Evolutionary conservation across 2,888 invertebrate genomes (phyloP).

Genomic region (Gisinianus flammeolus): DNA sequence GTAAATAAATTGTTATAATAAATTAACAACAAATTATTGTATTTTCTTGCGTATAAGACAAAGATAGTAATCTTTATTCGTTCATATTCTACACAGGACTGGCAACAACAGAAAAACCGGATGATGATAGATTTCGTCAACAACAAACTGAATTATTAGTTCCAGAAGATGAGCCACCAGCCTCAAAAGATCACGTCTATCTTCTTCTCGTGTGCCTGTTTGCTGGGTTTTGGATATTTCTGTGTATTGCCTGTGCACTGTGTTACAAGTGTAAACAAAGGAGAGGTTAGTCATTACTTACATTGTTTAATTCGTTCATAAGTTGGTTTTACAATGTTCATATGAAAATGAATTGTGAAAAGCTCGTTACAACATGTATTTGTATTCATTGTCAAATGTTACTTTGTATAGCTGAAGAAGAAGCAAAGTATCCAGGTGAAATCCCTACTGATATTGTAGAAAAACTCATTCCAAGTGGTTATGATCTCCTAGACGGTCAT

Average conservation of each 20-base stretch:
- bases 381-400: background rate
- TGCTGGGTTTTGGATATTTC: slow-evolving; percentile 64
- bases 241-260: slow-evolving; percentile 59
- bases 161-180: slow-evolving; percentile 52
- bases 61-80: background rate
- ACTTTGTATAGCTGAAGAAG: slow-evolving; percentile 55
- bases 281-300: slow-evolving; percentile 32
- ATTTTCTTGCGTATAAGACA: no score
- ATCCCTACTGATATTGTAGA: slow-evolving; percentile 53
- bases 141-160: slow-evolving; percentile 49
- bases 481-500: slow-evolving; percentile 43
- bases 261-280: slow-evolving; percentile 58
- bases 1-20: slow-evolving; percentile 60
- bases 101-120: slow-evolving; percentile 55
- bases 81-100: slow-evolving; percentile 40
- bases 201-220: slow-evolving; percentile 68
- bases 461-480: slow-evolving; percentile 54
- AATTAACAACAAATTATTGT: background rate
- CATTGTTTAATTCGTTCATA: slow-evolving; percentile 14
- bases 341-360: background rate
- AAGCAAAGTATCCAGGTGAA: slow-evolving; percentile 58
- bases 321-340: background rate
- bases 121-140: slow-evolving; percentile 49
- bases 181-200: slow-evolving; percentile 63
- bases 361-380: background rate